phyloP scores from a whole-genome alignment of 2,888 invertebrate species.

The Luperina testacea region DNA sequence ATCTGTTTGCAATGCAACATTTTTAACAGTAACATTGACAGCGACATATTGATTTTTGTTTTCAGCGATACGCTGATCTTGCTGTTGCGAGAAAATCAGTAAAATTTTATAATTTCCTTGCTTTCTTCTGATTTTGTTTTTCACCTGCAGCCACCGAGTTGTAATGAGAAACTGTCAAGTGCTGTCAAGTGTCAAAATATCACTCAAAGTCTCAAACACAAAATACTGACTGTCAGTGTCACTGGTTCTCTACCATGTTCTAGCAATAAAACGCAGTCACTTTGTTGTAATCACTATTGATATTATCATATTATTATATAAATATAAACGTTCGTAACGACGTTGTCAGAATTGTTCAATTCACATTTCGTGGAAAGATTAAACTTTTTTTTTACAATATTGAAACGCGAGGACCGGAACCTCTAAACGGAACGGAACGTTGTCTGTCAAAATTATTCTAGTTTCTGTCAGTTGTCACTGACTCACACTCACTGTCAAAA shows the following conservation, averaged over 20 bases:
- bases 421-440: not conserved
- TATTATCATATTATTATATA: too few relatives aligned
- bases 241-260: not conserved
- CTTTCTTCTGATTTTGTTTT: not conserved
- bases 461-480: not conserved
- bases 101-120: not conserved
- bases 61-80: not conserved
- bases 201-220: too few relatives aligned
- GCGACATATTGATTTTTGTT: constrained; percentile 64
- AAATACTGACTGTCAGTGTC: too few relatives aligned
- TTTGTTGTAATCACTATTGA: not conserved
- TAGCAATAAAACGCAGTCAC: not conserved
- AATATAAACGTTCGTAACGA: not conserved
- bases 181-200: too few relatives aligned
- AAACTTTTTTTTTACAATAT: not conserved
- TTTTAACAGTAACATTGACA: constrained; percentile 74
- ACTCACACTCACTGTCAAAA: constrained; percentile 8
- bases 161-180: not conserved
- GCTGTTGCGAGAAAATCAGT: not conserved
- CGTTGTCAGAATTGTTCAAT: not conserved
- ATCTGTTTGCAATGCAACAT: constrained; percentile 76
- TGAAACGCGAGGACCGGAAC: too few relatives aligned
- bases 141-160: not conserved
- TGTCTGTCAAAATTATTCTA: not conserved
- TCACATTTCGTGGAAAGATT: not conserved